A percentile compares a stretch with the other conserved stretches of the same genome.
phyloP scores from a whole-genome alignment of 2,113 vertebrate genomes.

The Saccopteryx bilineata region DNA sequence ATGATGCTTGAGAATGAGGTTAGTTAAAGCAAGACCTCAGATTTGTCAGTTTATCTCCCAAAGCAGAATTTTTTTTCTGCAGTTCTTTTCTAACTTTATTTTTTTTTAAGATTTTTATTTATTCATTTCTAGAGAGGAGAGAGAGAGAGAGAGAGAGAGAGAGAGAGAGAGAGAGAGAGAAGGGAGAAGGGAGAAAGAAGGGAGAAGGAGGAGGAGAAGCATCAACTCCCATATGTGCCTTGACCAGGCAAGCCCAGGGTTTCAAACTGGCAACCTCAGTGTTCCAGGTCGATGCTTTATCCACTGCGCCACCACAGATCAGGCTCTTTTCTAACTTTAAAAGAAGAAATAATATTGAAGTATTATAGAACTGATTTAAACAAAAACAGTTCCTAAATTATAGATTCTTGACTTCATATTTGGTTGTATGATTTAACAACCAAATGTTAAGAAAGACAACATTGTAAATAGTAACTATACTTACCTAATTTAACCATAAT shows the following conservation, averaged over 20 bases:
- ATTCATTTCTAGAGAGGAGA: no score
- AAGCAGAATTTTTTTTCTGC: slow-evolving; percentile 23
- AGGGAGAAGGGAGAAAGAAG: no score
- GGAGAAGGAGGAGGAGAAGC: no score
- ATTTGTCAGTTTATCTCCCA: slow-evolving; percentile 46
- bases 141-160: no score
- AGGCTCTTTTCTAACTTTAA: background rate
- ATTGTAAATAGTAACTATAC: background rate
- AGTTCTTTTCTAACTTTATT: background rate
- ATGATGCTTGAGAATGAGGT: slow-evolving; percentile 6
- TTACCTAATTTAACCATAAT: slow-evolving; percentile 16
- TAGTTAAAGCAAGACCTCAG: slow-evolving; percentile 22
- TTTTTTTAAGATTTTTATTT: background rate
- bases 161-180: no score
- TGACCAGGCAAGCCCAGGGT: no score
- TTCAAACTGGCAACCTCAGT: no score
- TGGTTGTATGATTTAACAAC: slow-evolving; percentile 11
- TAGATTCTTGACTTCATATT: slow-evolving; percentile 35
- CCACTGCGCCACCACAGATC: no score
- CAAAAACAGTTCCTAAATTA: background rate
- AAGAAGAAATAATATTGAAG: slow-evolving; percentile 31
- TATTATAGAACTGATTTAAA: slow-evolving; percentile 52
- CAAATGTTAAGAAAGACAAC: background rate
- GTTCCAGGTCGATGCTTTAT: no score
- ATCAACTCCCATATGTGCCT: no score